A percentile compares a stretch with the other conserved stretches of the same genome.
These are phyloP conservation scores for Amphipyra tragopoginis DNA, from an alignment of 2,888 invertebrate species.

Conservation along the genomic window DNA sequence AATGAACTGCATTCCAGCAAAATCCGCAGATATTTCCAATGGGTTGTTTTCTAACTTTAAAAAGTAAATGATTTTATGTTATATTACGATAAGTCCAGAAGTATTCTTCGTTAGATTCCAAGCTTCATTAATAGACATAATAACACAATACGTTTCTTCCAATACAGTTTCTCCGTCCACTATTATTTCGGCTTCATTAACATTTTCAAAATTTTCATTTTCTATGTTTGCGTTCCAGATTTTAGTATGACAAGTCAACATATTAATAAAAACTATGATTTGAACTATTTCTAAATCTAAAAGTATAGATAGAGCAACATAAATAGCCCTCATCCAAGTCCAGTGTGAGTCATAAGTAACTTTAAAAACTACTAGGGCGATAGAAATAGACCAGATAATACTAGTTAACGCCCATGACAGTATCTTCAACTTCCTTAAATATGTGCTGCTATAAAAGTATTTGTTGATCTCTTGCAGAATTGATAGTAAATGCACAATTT, in stretches of 20 bases:
- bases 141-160: slow-evolving; percentile 12
- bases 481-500: slow-evolving; percentile 23
- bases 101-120: slow-evolving; percentile 27
- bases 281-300: slow-evolving; percentile 39
- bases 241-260: slow-evolving; percentile 31
- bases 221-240: slow-evolving; percentile 31
- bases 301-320: slow-evolving; percentile 22
- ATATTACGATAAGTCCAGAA: slow-evolving; percentile 32
- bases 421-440: slow-evolving; percentile 20
- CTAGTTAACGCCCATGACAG: slow-evolving; percentile 13
- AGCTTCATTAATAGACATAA: slow-evolving; percentile 21
- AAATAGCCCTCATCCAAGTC: slow-evolving; percentile 25
- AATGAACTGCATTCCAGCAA: no score
- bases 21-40: no score
- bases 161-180: slow-evolving; percentile 16
- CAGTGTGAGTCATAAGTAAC: slow-evolving; percentile 21
- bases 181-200: slow-evolving; percentile 15
- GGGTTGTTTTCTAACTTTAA: no score
- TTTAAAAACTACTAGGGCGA: slow-evolving; percentile 24
- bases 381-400: slow-evolving; percentile 5
- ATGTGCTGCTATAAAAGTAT: not conserved
- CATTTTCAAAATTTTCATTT: slow-evolving; percentile 18
- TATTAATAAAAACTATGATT: slow-evolving; percentile 13
- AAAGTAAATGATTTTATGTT: no score
- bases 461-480: slow-evolving; percentile 21